Percentiles rank a stretch among this genome's conserved stretches.
Evolutionary conservation across 2,113 vertebrate genomes (phyloP).

Genomic region (Hippoglossus stenolepis): DNA sequence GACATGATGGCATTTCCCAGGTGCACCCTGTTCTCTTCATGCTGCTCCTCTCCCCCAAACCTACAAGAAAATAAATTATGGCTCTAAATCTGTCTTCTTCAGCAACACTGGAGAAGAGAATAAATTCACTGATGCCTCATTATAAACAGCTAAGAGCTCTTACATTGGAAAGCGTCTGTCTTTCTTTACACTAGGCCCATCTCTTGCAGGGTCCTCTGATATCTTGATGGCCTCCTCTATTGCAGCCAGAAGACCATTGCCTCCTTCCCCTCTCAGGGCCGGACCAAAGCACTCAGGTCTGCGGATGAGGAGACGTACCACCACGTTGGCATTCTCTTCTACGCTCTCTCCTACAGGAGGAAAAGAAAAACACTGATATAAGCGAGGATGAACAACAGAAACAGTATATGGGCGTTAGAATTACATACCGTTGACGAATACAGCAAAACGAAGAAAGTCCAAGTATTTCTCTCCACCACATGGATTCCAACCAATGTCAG

Average conservation of each 20-base stretch:
- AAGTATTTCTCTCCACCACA: slow-evolving; percentile 93
- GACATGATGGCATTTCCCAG: slow-evolving; percentile 95
- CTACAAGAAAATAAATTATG: slow-evolving; percentile 63
- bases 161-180: slow-evolving; percentile 89
- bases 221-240: slow-evolving; percentile 95
- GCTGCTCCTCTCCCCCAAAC: slow-evolving; percentile 91
- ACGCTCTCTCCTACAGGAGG: slow-evolving; percentile 87
- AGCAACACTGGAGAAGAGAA: background rate
- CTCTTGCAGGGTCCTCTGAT: slow-evolving; percentile 92
- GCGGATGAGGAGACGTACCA: slow-evolving; percentile 92
- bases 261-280: slow-evolving; percentile 91
- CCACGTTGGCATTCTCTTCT: slow-evolving; percentile 94
- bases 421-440: slow-evolving; percentile 90
- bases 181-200: slow-evolving; percentile 91
- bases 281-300: slow-evolving; percentile 94
- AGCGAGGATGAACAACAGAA: background rate
- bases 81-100: background rate
- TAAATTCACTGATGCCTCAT: background rate
- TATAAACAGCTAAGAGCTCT: slow-evolving; percentile 6
- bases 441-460: slow-evolving; percentile 93
- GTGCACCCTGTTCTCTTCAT: slow-evolving; percentile 92
- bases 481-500: slow-evolving; percentile 96
- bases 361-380: background rate
- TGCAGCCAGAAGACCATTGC: slow-evolving; percentile 90
- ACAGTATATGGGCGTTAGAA: slow-evolving; percentile 1